Evolutionary conservation across 2,797 vertebrate species (phyloP).

Genomic region (Clarias laeviceps): DNA sequence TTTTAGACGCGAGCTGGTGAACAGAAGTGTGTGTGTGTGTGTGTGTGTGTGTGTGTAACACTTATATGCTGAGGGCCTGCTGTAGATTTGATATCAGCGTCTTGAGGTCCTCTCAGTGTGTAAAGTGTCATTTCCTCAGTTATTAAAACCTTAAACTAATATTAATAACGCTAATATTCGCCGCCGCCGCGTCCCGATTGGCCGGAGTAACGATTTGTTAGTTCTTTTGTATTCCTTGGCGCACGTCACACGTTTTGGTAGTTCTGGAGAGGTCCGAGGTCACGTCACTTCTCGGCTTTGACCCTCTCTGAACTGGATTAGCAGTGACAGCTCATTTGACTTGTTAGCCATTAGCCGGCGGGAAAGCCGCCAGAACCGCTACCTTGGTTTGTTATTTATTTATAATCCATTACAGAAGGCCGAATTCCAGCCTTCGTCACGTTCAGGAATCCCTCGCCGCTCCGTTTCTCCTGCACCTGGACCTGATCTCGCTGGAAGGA

Average conservation of each 20-base stretch:
- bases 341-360: constrained; percentile 30
- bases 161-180: background rate
- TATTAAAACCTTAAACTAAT: background rate
- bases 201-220: background rate
- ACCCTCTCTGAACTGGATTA: constrained; percentile 33
- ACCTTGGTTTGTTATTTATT: constrained; percentile 35
- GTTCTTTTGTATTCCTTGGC: constrained; percentile 4
- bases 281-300: constrained; percentile 10
- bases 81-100: constrained; percentile 1
- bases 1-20: constrained; percentile 40
- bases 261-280: constrained; percentile 20
- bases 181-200: background rate
- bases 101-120: background rate
- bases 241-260: background rate
- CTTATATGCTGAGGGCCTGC: background rate
- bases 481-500: constrained; percentile 50
- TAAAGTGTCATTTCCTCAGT: background rate
- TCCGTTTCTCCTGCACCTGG: constrained; percentile 23
- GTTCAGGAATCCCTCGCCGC: constrained; percentile 17
- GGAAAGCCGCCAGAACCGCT: constrained; percentile 26
- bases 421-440: constrained; percentile 30
- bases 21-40: constrained; percentile 10
- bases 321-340: constrained; percentile 41
- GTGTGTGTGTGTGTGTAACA: background rate
- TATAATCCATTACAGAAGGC: constrained; percentile 30